Evolutionary conservation across 2,113 vertebrate species (phyloP).

Genomic region (Microtus richardsoni): DNA sequence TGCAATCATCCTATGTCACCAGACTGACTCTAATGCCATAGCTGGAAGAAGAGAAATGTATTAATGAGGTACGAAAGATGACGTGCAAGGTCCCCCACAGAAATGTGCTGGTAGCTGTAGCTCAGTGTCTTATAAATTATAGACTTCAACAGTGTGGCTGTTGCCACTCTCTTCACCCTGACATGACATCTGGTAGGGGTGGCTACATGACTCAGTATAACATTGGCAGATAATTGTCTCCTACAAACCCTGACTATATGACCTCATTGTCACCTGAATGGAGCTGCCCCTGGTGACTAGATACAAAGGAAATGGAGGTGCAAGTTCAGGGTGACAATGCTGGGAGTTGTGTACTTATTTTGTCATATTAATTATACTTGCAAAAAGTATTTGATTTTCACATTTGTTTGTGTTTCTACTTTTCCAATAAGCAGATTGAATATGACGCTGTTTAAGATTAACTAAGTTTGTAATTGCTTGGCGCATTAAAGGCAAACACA

Average conservation of each 20-base stretch:
- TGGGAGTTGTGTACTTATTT: neutral
- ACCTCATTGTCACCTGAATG: neutral
- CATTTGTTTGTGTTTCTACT: neutral
- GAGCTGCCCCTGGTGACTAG: fast-evolving
- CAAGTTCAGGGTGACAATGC: neutral
- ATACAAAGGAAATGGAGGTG: neutral
- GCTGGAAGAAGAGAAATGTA: neutral
- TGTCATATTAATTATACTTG: neutral
- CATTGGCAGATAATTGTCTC: neutral
- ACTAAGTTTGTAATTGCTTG: conserved; percentile 16
- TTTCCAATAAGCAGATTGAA: neutral
- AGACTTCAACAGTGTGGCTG: neutral
- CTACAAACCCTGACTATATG: neutral
- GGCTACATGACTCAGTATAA: neutral
- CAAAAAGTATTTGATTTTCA: conserved; percentile 18
- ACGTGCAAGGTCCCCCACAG: neutral
- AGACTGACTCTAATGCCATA: neutral
- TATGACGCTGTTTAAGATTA: neutral
- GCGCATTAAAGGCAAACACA: neutral
- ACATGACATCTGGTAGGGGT: neutral
- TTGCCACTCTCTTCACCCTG: neutral
- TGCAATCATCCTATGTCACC: fast-evolving
- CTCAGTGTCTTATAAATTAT: neutral
- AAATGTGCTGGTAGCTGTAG: neutral
- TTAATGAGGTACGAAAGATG: neutral